Conservation (phyloP, 2,113 vertebrate genomes). For the Mus pahari region DNA sequence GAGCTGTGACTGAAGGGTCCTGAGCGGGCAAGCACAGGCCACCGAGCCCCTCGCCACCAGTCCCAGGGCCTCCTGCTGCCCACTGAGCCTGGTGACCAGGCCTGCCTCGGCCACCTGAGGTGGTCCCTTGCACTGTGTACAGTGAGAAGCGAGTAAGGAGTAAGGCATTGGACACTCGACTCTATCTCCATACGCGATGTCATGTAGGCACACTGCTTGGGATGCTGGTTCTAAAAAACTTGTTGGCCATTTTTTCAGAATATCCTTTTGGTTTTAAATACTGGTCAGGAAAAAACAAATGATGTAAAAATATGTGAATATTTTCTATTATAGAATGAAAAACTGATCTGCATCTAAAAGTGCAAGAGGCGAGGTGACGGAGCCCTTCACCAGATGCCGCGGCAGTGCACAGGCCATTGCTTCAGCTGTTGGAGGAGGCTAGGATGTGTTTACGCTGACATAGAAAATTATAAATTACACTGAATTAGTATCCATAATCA, state of each 20-base stretch:
- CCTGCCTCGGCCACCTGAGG: background rate
- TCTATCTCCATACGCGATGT: conserved; percentile 89
- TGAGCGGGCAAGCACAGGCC: background rate
- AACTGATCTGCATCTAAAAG: conserved; percentile 88
- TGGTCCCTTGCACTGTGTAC: conserved; percentile 5
- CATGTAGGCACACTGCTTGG: conserved; percentile 89
- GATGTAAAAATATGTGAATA: conserved; percentile 89
- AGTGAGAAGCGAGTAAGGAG: conserved; percentile 77
- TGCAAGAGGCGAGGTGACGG: conserved; percentile 87
- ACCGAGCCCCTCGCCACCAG: background rate
- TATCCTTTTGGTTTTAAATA: conserved; percentile 90
- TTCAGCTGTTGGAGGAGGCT: conserved; percentile 89
- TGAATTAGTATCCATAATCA: conserved; percentile 91
- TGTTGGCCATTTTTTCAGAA: conserved; percentile 87
- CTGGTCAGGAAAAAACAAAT: conserved; percentile 89
- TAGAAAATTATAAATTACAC: conserved; percentile 94
- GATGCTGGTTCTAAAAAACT: conserved; percentile 88
- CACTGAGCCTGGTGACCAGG: background rate
- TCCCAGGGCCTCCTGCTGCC: background rate
- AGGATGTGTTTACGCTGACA: conserved; percentile 86
- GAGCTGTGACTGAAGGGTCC: conserved; percentile 3
- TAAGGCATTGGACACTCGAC: conserved; percentile 77
- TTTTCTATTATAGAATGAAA: conserved; percentile 88
- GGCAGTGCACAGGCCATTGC: conserved; percentile 88
- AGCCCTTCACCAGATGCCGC: conserved; percentile 86